Percentiles rank a stretch among this genome's conserved stretches.
phyloP scores from a whole-genome alignment of 1,140 invertebrate species.

The Globodera rostochiensis region DNA sequence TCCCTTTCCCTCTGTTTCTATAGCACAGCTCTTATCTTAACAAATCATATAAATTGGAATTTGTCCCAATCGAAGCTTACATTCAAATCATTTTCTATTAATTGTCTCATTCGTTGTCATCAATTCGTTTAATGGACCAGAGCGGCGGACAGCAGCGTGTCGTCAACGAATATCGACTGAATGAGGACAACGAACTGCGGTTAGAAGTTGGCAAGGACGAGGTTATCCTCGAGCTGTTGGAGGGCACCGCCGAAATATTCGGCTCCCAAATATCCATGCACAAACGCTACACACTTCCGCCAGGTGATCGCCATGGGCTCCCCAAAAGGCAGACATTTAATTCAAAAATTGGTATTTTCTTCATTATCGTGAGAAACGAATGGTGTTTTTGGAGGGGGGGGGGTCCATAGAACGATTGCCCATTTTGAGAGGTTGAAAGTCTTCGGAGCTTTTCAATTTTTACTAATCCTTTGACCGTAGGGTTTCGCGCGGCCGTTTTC shows the following conservation, averaged over 20 bases:
- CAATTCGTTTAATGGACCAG: background rate
- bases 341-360: too few relatives aligned
- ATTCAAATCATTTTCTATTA: too few relatives aligned
- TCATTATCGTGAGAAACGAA: too few relatives aligned
- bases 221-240: slow-evolving; percentile 56
- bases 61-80: too few relatives aligned
- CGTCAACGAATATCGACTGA: slow-evolving; percentile 40
- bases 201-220: slow-evolving; percentile 51
- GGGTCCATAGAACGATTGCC: too few relatives aligned
- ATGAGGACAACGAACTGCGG: slow-evolving; percentile 52
- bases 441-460: background rate
- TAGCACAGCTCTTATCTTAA: too few relatives aligned
- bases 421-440: too few relatives aligned
- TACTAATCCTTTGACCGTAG: slow-evolving; percentile 62
- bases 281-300: slow-evolving; percentile 85
- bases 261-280: slow-evolving; percentile 92
- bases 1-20: too few relatives aligned
- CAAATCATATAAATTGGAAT: too few relatives aligned
- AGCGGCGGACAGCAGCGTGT: slow-evolving; percentile 9
- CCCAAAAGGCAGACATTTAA: background rate
- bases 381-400: too few relatives aligned
- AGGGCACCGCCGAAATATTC: slow-evolving; percentile 89
- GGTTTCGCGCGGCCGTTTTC: slow-evolving; percentile 91
- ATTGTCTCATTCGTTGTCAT: too few relatives aligned
- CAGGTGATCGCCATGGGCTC: slow-evolving; percentile 56